These are phyloP conservation scores for Cervus canadensis DNA, from an alignment of 2,113 vertebrate species.

Conservation along the genomic window DNA sequence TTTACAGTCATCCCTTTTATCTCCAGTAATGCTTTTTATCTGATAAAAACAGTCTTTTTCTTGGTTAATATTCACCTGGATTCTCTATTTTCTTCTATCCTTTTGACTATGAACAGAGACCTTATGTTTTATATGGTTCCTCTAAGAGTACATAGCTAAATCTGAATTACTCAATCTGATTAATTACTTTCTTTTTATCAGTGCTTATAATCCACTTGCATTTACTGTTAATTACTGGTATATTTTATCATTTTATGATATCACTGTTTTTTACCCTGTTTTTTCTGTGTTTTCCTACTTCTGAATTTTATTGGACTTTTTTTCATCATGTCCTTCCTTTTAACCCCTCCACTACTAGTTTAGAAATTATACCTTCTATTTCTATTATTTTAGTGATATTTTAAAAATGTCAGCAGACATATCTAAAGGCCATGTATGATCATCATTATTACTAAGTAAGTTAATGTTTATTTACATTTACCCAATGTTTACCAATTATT, in stretches of 20 bases:
- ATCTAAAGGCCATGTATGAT: neutral
- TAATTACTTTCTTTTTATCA: neutral
- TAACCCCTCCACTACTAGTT: neutral
- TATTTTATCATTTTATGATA: conserved; percentile 9
- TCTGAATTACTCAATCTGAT: neutral
- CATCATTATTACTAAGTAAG: conserved; percentile 38
- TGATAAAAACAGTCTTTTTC: conserved; percentile 17
- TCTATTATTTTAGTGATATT: conserved; percentile 43
- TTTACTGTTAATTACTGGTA: conserved; percentile 17
- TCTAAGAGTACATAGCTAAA: neutral
- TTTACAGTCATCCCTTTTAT: neutral
- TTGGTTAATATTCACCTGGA: conserved; percentile 1
- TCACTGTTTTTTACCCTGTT: neutral
- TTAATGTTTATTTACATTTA: conserved; percentile 35
- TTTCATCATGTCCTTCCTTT: neutral
- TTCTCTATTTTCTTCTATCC: neutral
- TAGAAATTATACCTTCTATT: neutral
- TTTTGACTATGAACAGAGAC: neutral
- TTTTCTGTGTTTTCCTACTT: conserved; percentile 33
- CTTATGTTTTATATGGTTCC: conserved; percentile 8
- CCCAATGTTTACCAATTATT: conserved; percentile 43
- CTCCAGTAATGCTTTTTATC: neutral
- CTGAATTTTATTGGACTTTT: neutral
- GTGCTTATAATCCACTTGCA: neutral
- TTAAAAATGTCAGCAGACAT: conserved; percentile 35